Evolutionary conservation across 2,888 invertebrate species (phyloP).

Genomic region (Bhutanitis thaidina): DNA sequence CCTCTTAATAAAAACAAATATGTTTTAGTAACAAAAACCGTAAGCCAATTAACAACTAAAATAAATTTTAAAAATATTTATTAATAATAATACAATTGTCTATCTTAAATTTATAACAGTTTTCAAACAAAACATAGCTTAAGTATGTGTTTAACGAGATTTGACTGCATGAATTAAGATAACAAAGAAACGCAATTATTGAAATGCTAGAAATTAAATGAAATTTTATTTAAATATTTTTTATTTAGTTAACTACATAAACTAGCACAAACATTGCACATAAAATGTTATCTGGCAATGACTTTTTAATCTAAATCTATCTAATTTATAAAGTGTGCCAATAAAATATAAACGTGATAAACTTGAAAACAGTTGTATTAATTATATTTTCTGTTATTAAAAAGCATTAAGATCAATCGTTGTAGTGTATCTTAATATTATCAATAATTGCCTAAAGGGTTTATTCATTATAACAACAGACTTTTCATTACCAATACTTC

Average conservation of each 20-base stretch:
- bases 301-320: constrained; percentile 54
- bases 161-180: constrained; percentile 77
- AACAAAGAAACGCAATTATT: constrained; percentile 35
- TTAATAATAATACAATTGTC: constrained; percentile 14
- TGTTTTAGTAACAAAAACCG: constrained; percentile 32
- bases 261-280: constrained; percentile 31
- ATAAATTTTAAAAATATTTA: constrained; percentile 14
- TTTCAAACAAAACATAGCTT: constrained; percentile 13
- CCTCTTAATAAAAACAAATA: constrained; percentile 28
- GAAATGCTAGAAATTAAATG: constrained; percentile 22
- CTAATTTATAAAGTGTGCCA: constrained; percentile 60
- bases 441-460: constrained; percentile 29
- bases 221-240: neutral
- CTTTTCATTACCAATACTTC: constrained; percentile 15
- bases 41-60: constrained; percentile 22
- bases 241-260: constrained; percentile 28
- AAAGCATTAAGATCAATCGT: constrained; percentile 66
- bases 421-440: constrained; percentile 55
- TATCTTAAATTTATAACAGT: constrained; percentile 20
- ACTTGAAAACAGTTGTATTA: constrained; percentile 50
- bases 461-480: constrained; percentile 2
- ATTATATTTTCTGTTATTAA: constrained; percentile 39
- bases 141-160: constrained; percentile 82
- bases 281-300: constrained; percentile 39
- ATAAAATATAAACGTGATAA: constrained; percentile 63